A percentile compares a stretch with the other conserved stretches of the same genome.
Conservation (phyloP, 2,888 invertebrate species). For the Thymelicus sylvestris region DNA sequence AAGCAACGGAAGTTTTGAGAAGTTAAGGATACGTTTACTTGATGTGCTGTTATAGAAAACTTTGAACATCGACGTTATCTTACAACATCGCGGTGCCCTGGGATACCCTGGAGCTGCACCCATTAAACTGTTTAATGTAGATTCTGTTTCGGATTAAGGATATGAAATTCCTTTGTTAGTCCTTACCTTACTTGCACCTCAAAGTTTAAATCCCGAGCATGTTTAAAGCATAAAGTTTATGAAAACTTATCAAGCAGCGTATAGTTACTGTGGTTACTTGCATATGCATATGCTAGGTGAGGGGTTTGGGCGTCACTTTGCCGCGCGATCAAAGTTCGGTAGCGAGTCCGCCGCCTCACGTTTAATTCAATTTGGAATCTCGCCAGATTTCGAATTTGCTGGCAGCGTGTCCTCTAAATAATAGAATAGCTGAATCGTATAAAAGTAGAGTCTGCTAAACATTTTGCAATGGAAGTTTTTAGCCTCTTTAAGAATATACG, state of each 20-base stretch:
- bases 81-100: background rate
- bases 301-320: conserved; percentile 56
- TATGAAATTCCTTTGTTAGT: conserved; percentile 6
- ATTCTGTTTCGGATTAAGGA: conserved; percentile 6
- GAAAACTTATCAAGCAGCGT: conserved; percentile 34
- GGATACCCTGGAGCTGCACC: background rate
- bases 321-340: conserved; percentile 67
- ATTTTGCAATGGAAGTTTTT: conserved; percentile 31
- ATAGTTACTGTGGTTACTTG: conserved; percentile 27
- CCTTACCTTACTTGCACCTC: conserved; percentile 8
- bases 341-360: conserved; percentile 63
- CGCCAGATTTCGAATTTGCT: conserved; percentile 79
- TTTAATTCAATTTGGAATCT: conserved; percentile 80
- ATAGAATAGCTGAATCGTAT: conserved; percentile 63
- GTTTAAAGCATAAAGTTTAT: conserved; percentile 32
- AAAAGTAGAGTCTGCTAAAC: conserved; percentile 34
- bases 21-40: background rate
- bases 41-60: background rate
- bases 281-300: conserved; percentile 42
- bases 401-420: conserved; percentile 73
- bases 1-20: too few species aligned
- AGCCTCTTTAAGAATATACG: conserved; percentile 20
- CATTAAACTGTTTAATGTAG: background rate
- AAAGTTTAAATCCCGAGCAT: conserved; percentile 29
- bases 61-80: background rate